These are phyloP conservation scores for Drosophila nr. perissopoda DNA, from an alignment of 2,888 invertebrate species.

Conservation along the genomic window DNA sequence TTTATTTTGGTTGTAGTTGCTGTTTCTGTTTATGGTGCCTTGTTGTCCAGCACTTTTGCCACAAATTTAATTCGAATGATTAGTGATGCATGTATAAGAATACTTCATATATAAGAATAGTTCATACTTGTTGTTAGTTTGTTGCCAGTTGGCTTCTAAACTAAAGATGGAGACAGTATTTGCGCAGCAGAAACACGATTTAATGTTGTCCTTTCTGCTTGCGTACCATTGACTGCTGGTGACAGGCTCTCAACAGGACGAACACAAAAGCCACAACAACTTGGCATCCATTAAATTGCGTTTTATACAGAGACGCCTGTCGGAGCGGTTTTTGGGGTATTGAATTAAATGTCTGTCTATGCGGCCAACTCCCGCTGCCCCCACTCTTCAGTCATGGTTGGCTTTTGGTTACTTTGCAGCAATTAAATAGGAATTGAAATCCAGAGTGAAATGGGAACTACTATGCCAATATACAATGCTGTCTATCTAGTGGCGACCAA, in stretches of 20 bases:
- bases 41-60: slow-evolving; percentile 6
- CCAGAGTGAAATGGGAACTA: neutral
- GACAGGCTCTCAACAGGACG: slow-evolving; percentile 61
- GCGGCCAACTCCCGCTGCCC: neutral
- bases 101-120: slow-evolving; percentile 7
- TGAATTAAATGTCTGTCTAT: slow-evolving; percentile 60
- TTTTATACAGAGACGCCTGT: slow-evolving; percentile 67
- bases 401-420: slow-evolving; percentile 25
- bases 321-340: slow-evolving; percentile 53
- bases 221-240: slow-evolving; percentile 54
- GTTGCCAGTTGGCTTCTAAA: neutral
- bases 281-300: slow-evolving; percentile 75
- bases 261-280: slow-evolving; percentile 55
- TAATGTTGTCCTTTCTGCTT: slow-evolving; percentile 10
- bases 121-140: neutral
- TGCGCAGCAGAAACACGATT: neutral
- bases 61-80: slow-evolving; percentile 4
- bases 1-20: neutral
- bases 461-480: neutral
- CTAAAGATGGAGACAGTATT: slow-evolving; percentile 27
- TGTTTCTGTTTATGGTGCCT: neutral
- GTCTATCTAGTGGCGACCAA: neutral
- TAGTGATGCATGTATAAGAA: slow-evolving; percentile 27
- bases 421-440: slow-evolving; percentile 42
- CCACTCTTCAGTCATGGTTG: neutral